Base-by-base conservation (phyloP, 2,113 vertebrate species). In the Cavia aperea region DNA sequence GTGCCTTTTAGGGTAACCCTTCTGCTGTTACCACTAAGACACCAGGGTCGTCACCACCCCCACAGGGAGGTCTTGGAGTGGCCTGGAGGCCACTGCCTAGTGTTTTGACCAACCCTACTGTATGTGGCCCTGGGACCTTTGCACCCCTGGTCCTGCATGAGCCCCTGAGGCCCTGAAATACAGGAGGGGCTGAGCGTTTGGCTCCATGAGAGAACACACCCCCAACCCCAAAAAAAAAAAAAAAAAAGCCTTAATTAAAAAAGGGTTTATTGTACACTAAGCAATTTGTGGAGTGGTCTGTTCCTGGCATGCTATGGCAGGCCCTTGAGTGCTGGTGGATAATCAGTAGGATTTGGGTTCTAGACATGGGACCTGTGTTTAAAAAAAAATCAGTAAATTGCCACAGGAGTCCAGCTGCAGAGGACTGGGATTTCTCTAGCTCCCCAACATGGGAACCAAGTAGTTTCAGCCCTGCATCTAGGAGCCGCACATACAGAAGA, bases 301-400 rank as follows among this genome's bases (percentile, higher is more conserved):
- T 65, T 73, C 43, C 87, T 60, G 33, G 18, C 51, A 68, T 54
- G 33, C 24, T 62, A 78, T 85, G 51, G 70, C 14, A 73, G 26
- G 19, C n/a, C 39, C 39, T 82, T 75, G 49, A 49, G 56, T 88
- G 95, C 94, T 93, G 51, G 68, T 73, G 89, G n/a, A 73, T 85
- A 85, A 94, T 86, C 68, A 62, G 16, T n/a, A 51, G 58, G 39
- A 54, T 33, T 16, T 87, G 72, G 29, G 36, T 66, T 91, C 36
- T 65, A 89, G 77, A 79, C 33, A 65, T 18, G 70, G 46, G 66
- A 29, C 36, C 39, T 91, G 16, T 82, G 93, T 92, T 96, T 21
- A 12, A n/a, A 56, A 56, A 39, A 23, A 72, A 23, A 73, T 56
- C 54, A 93, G 0, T 92, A 60, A 54, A 13, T 84, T 49, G 9